A percentile compares a stretch with the other conserved stretches of the same genome.
These are phyloP conservation scores for Glaucidium brasilianum DNA, from an alignment of 2,113 vertebrate species.

Conservation along the genomic window DNA sequence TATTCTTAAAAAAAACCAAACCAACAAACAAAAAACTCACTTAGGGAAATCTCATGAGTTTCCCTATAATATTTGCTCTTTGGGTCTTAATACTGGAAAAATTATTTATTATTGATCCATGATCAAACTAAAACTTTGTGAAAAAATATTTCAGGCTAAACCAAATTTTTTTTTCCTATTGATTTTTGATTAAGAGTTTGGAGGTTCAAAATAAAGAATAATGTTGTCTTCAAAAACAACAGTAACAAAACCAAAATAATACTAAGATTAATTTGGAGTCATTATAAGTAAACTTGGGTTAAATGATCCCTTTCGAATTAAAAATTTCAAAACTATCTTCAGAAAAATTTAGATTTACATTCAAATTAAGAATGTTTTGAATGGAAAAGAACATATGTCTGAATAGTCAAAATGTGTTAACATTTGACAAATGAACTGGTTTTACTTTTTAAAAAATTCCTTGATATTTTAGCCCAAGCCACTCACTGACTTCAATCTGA, in stretches of 20 bases:
- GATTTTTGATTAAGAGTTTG: not conserved
- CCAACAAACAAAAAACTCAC: no score
- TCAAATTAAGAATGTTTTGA: not conserved
- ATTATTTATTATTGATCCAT: not conserved
- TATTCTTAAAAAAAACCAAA: no score
- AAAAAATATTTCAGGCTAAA: not conserved
- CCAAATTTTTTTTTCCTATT: not conserved
- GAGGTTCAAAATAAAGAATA: not conserved
- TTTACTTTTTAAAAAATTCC: not conserved
- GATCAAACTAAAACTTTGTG: not conserved
- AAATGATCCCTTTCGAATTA: not conserved
- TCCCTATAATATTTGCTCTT: not conserved
- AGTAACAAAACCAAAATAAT: not conserved
- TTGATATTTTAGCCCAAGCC: not conserved
- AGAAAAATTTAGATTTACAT: not conserved
- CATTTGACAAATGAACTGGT: not conserved
- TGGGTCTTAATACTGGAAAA: not conserved
- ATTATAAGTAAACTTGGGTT: not conserved
- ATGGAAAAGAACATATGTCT: not conserved
- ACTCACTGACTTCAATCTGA: not conserved
- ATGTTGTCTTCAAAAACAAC: not conserved
- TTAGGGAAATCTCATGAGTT: not conserved
- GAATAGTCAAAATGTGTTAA: not conserved
- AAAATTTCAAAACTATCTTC: not conserved
- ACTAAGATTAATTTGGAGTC: not conserved